A percentile compares a stretch with the other conserved stretches of the same genome.
These are phyloP conservation scores for Poeciliopsis turrubarensis DNA, from an alignment of 2,113 vertebrate species.

Conservation along the genomic window DNA sequence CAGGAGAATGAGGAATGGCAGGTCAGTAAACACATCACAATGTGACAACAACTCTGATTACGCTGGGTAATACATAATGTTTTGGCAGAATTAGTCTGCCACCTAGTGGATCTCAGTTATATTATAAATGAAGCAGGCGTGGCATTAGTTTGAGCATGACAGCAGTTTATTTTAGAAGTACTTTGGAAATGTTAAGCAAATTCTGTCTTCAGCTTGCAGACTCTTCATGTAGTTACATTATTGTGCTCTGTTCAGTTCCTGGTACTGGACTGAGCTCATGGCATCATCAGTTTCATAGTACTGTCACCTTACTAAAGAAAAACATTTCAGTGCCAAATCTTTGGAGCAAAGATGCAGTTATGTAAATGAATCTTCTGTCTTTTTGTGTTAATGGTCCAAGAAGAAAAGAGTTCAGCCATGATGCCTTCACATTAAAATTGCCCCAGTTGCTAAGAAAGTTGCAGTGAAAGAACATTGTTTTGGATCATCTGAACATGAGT, in stretches of 20 bases:
- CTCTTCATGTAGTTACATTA: too few relatives aligned
- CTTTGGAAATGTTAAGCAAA: neutral
- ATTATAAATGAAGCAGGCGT: too few relatives aligned
- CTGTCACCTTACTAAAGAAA: neutral
- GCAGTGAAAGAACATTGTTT: too few relatives aligned
- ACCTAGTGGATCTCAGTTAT: neutral
- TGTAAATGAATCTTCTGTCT: neutral
- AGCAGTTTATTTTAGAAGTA: neutral
- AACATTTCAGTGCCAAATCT: neutral
- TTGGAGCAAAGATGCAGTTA: neutral
- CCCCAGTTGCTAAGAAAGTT: neutral
- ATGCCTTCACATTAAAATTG: neutral
- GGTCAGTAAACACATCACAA: constrained; percentile 36
- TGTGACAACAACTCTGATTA: neutral
- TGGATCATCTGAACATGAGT: too few relatives aligned
- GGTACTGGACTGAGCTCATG: too few relatives aligned
- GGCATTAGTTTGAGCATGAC: too few relatives aligned
- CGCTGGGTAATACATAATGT: neutral
- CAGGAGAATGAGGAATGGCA: constrained; percentile 44
- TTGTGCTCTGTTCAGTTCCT: too few relatives aligned
- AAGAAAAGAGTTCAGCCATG: neutral
- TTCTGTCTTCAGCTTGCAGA: neutral
- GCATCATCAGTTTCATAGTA: neutral
- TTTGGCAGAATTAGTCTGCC: neutral
- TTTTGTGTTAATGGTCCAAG: neutral